Evolutionary conservation across 2,113 vertebrate species (phyloP).

Genomic region (Malaclemys terrapin): DNA sequence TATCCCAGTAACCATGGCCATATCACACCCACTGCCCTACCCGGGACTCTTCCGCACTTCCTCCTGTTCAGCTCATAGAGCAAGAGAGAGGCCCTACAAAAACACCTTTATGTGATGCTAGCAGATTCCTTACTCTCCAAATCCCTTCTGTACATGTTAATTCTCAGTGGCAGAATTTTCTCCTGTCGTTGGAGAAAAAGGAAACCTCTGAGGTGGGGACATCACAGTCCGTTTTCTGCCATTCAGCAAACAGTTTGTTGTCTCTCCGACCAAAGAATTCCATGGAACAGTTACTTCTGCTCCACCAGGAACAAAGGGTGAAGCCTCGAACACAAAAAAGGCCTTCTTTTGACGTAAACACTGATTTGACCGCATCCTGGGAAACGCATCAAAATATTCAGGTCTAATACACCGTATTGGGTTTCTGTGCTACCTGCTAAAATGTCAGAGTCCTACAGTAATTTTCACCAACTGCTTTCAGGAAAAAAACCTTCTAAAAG

Average conservation of each 20-base stretch:
- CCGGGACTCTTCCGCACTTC: not conserved
- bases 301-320: not conserved
- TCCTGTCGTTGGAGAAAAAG: too few species aligned
- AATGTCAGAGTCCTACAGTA: not conserved
- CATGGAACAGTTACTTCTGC: not conserved
- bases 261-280: too few species aligned
- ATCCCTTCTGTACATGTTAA: too few species aligned
- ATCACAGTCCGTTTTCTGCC: too few species aligned
- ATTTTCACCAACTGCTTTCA: not conserved
- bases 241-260: too few species aligned
- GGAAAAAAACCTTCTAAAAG: not conserved
- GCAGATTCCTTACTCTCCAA: too few species aligned
- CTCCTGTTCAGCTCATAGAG: not conserved
- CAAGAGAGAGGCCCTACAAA: too few species aligned
- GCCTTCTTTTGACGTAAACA: not conserved
- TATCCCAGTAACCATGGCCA: not conserved
- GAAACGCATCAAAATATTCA: not conserved
- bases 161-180: too few species aligned
- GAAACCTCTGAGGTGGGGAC: too few species aligned
- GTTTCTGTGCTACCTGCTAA: not conserved
- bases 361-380: not conserved
- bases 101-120: too few species aligned
- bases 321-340: not conserved
- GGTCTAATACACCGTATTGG: not conserved
- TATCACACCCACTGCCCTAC: not conserved